Evolutionary conservation across 1,140 invertebrate species (phyloP).

Genomic region (Aphaenogaster floridana): DNA sequence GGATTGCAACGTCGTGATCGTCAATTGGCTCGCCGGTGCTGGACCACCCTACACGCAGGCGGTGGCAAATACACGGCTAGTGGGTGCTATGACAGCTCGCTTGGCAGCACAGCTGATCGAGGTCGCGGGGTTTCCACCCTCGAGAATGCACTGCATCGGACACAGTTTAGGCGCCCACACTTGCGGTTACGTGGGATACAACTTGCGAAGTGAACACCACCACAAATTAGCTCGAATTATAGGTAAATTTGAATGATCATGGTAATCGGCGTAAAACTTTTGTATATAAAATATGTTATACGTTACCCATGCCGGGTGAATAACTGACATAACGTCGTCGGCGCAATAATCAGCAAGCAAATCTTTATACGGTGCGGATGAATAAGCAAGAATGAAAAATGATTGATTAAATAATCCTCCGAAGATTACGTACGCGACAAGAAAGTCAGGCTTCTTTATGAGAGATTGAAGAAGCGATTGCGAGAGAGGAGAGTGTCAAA

Average conservation of each 20-base stretch:
- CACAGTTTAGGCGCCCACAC: conserved; percentile 96
- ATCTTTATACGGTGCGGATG: background rate
- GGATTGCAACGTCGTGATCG: conserved; percentile 91
- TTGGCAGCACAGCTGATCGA: conserved; percentile 88
- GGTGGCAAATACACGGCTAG: conserved; percentile 95
- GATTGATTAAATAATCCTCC: conserved; percentile 5
- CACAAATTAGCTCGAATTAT: conserved; percentile 87
- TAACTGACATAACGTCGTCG: background rate
- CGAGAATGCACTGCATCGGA: conserved; percentile 93
- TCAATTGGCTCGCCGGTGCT: conserved; percentile 95
- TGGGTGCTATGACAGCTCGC: conserved; percentile 94
- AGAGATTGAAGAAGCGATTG: conserved; percentile 18
- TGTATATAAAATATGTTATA: background rate
- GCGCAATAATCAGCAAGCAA: background rate
- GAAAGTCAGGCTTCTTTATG: background rate
- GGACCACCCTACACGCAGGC: conserved; percentile 96
- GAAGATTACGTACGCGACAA: background rate
- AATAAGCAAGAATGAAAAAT: background rate
- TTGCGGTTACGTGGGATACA: conserved; percentile 93
- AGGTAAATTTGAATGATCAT: conserved; percentile 80
- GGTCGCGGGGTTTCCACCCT: conserved; percentile 77
- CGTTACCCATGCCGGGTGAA: background rate
- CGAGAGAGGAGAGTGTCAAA: conserved; percentile 14
- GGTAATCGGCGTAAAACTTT: background rate
- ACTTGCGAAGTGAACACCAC: conserved; percentile 86